Percentiles rank a stretch among this genome's conserved stretches.
Conservation (phyloP, 2,797 vertebrate genomes). For the Sebastes alutus region DNA sequence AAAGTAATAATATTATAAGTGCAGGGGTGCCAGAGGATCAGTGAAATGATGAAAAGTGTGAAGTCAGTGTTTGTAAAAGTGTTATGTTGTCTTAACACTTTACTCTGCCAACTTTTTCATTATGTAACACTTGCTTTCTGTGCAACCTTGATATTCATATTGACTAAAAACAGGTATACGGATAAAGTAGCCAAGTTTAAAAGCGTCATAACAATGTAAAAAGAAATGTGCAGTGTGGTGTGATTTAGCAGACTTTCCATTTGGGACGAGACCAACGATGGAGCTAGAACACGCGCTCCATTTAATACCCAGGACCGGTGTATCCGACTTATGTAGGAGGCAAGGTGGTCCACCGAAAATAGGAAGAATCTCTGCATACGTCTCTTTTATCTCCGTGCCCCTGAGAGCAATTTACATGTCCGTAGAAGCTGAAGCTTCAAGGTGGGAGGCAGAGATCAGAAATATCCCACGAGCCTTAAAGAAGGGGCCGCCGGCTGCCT, state of each 20-base stretch:
- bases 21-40: background rate
- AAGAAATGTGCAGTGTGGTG: background rate
- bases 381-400: conserved; percentile 60
- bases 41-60: background rate
- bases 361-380: conserved; percentile 40
- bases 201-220: background rate
- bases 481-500: conserved; percentile 5
- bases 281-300: background rate
- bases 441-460: conserved; percentile 44
- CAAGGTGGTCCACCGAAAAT: conserved; percentile 17
- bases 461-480: conserved; percentile 18
- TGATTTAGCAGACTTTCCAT: background rate
- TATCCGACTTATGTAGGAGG: background rate
- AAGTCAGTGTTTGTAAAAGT: background rate
- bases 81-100: background rate
- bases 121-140: background rate
- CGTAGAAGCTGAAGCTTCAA: conserved; percentile 46
- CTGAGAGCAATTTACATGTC: conserved; percentile 66
- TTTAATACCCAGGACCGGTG: background rate
- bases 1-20: background rate
- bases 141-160: background rate
- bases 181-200: background rate
- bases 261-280: background rate
- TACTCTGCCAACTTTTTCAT: background rate
- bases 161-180: background rate